These are phyloP conservation scores for Bradypodion ventrale DNA, from an alignment of 2,797 vertebrate species.

Conservation along the genomic window DNA sequence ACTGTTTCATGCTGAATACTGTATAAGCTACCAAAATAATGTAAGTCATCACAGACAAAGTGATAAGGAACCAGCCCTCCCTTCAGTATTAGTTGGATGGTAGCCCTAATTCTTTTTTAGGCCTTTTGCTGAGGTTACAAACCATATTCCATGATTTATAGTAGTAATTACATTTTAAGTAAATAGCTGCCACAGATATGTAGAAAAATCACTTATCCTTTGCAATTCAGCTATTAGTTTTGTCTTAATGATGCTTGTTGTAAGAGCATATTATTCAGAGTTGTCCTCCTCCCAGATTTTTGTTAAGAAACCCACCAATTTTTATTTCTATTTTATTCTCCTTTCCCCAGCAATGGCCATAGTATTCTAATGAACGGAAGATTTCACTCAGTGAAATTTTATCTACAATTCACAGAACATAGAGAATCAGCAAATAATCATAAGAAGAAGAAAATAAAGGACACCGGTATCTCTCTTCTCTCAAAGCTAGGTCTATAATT, in stretches of 20 bases:
- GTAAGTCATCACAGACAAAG: not conserved
- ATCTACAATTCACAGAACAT: not conserved
- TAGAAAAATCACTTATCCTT: constrained; percentile 34
- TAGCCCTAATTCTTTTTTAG: constrained; percentile 33
- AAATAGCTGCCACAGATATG: constrained; percentile 56
- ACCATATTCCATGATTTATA: constrained; percentile 58
- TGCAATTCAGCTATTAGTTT: constrained; percentile 33
- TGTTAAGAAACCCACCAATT: not conserved
- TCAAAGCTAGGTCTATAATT: not conserved
- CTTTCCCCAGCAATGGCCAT: not conserved
- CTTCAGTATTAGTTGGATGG: constrained; percentile 7
- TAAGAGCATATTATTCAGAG: constrained; percentile 19
- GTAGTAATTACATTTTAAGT: constrained; percentile 56
- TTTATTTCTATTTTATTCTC: constrained; percentile 11
- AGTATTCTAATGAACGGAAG: constrained; percentile 4
- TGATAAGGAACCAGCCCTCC: fast-evolving
- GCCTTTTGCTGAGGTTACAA: constrained; percentile 19
- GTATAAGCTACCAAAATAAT: fast-evolving
- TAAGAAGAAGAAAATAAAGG: not conserved
- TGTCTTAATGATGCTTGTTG: constrained; percentile 50
- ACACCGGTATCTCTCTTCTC: not conserved
- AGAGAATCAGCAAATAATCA: not conserved
- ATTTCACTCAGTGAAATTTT: not conserved
- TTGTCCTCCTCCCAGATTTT: constrained; percentile 10
- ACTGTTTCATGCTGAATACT: not conserved